Evolutionary conservation across 2,797 vertebrate species (phyloP).

Genomic region (Todus mexicanus): DNA sequence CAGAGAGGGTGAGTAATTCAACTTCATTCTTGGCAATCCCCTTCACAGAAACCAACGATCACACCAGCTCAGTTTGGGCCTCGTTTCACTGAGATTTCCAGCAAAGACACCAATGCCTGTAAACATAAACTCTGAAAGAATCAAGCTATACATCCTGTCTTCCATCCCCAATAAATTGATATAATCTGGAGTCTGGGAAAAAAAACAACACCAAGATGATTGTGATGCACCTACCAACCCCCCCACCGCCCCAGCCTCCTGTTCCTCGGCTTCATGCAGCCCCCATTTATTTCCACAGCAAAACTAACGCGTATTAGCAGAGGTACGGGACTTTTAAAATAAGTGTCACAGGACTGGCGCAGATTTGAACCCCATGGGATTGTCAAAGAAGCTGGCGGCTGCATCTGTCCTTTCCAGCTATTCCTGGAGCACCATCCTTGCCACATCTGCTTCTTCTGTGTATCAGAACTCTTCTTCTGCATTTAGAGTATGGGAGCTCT

Average conservation of each 20-base stretch:
- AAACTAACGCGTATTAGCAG: not conserved
- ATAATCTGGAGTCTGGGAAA: not conserved
- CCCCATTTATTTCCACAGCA: not conserved
- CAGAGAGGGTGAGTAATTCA: not conserved
- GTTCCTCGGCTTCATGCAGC: accelerated
- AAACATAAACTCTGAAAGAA: not conserved
- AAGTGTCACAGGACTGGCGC: not conserved
- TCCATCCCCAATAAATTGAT: not conserved
- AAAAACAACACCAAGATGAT: not conserved
- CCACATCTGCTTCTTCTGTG: not conserved
- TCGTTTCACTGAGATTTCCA: not conserved
- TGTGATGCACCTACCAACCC: not conserved
- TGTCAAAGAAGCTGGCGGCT: not conserved
- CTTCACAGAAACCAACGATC: not conserved
- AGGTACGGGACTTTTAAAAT: not conserved
- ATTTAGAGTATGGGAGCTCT: conserved; percentile 74
- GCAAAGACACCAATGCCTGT: not conserved
- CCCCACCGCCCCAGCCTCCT: not conserved
- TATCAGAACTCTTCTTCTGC: conserved; percentile 89
- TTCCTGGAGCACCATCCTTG: not conserved
- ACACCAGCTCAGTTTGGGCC: not conserved
- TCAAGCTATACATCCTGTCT: not conserved
- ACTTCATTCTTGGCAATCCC: not conserved
- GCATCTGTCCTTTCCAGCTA: not conserved
- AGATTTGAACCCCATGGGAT: not conserved